Evolutionary conservation across 2,888 invertebrate genomes (phyloP), one percentile per base, ranked within the genome.

Genomic region (Epicampocera succincta): DNA sequence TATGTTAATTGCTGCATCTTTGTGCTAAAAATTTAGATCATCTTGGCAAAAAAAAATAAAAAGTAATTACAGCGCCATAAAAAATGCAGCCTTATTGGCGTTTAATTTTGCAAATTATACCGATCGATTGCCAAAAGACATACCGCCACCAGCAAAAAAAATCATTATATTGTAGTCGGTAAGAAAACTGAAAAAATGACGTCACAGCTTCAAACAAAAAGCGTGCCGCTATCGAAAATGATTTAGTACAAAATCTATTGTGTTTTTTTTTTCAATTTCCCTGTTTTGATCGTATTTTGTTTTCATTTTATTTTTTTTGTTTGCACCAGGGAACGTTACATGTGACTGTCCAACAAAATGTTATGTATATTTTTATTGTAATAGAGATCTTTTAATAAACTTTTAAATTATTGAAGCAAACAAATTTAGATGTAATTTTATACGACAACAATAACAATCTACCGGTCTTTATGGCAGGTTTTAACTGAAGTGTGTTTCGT

Each of bases 191-290:
- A 8, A 29, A 48, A 65, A 71, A 52, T 76, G 72, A 80, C 80
- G 76, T 80, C 80, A 80, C 66, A 72, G 3, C 50, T 48, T 60
- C 2, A 69, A 69, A 52, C 5, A 9, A 60, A 61, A 81, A 81
- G 80, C 54, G 80, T 81, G 80, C 80, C 80, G 72, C 68, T 63
- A 52, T 60, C 46, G 5, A 8, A 52, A 52, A 79, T 40, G 46
- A 66, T 46, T 73, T 54, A 44, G 60, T 66, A 52, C 29, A 25
- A 50, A 58, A 60, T 78, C n/a, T 38, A 52, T 33, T 42, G 42
- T n/a, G 3, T 21, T 38, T 63, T 65, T 74, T 17, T 40, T 73
- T 54, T 44, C 15, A n/a, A 21, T 38, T 50, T 38, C 0, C 48
- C 15, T 38, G 8, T 13, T 13, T 17, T 12, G 17, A 46, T 25